phyloP scores from a whole-genome alignment of 2,888 invertebrate genomes.

The Asteroscopus sphinx region DNA sequence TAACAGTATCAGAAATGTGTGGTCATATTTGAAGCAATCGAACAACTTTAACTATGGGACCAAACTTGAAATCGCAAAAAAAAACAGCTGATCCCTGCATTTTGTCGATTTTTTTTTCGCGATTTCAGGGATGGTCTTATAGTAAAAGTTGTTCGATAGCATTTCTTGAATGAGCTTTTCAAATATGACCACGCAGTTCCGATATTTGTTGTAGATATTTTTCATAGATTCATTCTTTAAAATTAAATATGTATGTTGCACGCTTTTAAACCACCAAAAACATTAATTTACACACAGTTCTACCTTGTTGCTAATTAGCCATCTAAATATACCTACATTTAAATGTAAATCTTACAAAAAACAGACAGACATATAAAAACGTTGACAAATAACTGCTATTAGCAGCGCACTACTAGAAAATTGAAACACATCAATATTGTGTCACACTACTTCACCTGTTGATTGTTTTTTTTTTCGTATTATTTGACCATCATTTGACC shows the following conservation, averaged over 20 bases:
- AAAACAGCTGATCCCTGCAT: too few relatives aligned
- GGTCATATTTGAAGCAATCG: too few relatives aligned
- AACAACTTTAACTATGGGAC: too few relatives aligned
- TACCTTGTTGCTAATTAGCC: conserved; percentile 17
- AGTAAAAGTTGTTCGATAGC: too few relatives aligned
- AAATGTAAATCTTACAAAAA: conserved; percentile 26
- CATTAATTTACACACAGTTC: neutral
- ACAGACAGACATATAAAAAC: conserved; percentile 23
- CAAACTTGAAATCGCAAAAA: too few relatives aligned
- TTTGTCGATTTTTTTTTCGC: too few relatives aligned
- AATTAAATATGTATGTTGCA: neutral
- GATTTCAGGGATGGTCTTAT: too few relatives aligned
- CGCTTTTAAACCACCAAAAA: neutral
- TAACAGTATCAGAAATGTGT: too few relatives aligned
- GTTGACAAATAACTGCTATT: conserved; percentile 53
- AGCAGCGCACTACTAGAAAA: conserved; percentile 33
- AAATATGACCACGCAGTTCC: too few relatives aligned
- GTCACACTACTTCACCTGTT: conserved; percentile 6
- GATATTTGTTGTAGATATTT: too few relatives aligned
- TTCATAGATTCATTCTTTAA: too few relatives aligned
- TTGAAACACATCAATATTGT: conserved; percentile 37
- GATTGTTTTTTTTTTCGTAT: conserved; percentile 19
- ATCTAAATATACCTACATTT: conserved; percentile 8
- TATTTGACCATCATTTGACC: conserved; percentile 25
- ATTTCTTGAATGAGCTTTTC: too few relatives aligned